These are phyloP conservation scores for Triplophysa tibetana DNA, from an alignment of 2,113 vertebrate genomes.

Conservation along the genomic window DNA sequence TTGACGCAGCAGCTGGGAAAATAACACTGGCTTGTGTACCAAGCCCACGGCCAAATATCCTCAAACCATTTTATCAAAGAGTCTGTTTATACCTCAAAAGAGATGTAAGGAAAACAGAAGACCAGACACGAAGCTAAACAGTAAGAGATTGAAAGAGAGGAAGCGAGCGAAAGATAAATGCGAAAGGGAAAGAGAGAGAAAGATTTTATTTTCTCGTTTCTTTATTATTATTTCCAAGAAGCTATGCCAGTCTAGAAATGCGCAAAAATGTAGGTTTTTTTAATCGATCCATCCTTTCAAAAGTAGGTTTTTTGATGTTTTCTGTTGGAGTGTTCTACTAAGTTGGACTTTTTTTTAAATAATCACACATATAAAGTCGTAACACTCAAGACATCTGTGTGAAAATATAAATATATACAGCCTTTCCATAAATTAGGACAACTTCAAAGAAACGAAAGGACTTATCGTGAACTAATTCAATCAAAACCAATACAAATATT, in stretches of 20 bases:
- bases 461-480: no score
- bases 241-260: constrained; percentile 7
- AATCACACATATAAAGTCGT: no score
- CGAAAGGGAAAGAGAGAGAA: neutral
- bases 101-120: constrained; percentile 43
- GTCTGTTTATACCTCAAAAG: constrained; percentile 44
- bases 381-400: no score
- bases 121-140: constrained; percentile 21
- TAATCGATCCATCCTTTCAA: no score
- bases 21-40: constrained; percentile 61
- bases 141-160: constrained; percentile 28
- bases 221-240: neutral
- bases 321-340: no score
- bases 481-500: no score
- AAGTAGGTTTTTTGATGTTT: no score
- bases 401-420: no score
- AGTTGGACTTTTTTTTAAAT: no score
- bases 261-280: no score
- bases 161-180: constrained; percentile 6
- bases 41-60: constrained; percentile 58
- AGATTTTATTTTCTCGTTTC: constrained; percentile 44
- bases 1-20: constrained; percentile 63
- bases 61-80: constrained; percentile 52
- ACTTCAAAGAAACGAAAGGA: no score
- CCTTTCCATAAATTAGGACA: no score